Percentiles rank a stretch among this genome's conserved stretches.
Conservation (phyloP, 2,113 vertebrate species). For the Eidolon helvum region DNA sequence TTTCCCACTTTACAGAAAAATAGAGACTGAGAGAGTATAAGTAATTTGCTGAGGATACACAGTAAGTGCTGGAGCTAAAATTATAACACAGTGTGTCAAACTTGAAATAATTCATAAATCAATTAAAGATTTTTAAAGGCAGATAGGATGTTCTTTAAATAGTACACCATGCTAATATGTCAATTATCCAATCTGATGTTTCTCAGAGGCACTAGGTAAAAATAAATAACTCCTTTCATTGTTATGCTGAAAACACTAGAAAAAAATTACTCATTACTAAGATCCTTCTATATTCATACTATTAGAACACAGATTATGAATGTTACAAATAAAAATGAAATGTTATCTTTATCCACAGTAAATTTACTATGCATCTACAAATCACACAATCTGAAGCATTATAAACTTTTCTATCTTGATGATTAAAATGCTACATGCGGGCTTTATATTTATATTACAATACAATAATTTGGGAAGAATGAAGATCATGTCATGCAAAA, state of each 20-base stretch:
- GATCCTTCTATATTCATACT: not conserved
- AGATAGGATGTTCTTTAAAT: not conserved
- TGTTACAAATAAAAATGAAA: not conserved
- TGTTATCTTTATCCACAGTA: not conserved
- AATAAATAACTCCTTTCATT: not conserved
- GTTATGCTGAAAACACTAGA: not conserved
- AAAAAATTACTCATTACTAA: not conserved
- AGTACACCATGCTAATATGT: not conserved
- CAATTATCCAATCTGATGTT: not conserved
- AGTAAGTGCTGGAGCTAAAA: not conserved
- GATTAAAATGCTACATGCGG: not conserved
- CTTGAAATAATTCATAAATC: not conserved
- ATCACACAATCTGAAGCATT: not conserved
- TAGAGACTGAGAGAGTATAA: not conserved
- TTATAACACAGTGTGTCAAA: not conserved
- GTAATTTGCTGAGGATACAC: not conserved
- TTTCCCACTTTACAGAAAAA: not conserved
- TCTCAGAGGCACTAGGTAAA: not conserved
- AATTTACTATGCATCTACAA: not conserved
- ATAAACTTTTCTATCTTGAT: not conserved
- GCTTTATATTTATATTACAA: not conserved
- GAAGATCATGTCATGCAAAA: not conserved
- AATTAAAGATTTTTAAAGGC: constrained; percentile 23
- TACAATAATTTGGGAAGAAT: not conserved
- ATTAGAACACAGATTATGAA: not conserved